Evolutionary conservation across 2,113 vertebrate species (phyloP).

Genomic region (Clinocottus analis): DNA sequence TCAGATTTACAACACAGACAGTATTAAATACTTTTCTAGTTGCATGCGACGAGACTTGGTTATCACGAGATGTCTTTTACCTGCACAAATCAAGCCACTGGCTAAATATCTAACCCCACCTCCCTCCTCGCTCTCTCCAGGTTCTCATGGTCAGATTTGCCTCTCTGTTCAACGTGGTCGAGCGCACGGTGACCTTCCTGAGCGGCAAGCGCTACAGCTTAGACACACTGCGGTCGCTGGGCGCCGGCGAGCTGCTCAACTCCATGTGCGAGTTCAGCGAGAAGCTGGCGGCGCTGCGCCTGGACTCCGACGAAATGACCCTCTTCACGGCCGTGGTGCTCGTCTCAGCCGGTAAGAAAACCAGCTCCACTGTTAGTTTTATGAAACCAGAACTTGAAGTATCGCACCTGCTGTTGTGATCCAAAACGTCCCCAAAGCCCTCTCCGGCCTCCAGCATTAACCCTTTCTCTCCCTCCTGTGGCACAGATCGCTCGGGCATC

Average conservation of each 20-base stretch:
- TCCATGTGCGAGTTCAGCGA: conserved; percentile 99
- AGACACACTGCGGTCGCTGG: conserved; percentile 90
- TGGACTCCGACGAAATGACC: conserved; percentile 94
- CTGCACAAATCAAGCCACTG: background rate
- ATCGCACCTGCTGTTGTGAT: no score
- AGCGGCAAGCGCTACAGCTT: conserved; percentile 94
- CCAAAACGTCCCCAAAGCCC: background rate
- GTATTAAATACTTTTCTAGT: background rate
- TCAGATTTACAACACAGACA: no score
- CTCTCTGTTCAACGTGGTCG: conserved; percentile 92
- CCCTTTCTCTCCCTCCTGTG: background rate
- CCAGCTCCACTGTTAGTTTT: background rate
- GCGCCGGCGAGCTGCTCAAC: conserved; percentile 94
- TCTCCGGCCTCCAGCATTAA: background rate
- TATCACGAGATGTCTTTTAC: background rate
- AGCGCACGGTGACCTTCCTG: conserved; percentile 94
- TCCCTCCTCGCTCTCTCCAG: conserved; percentile 69
- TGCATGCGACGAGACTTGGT: background rate
- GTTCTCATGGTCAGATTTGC: conserved; percentile 98
- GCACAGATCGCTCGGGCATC: conserved; percentile 94
- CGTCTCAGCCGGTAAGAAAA: conserved; percentile 93
- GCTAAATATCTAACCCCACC: background rate
- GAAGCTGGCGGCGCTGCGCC: conserved; percentile 92
- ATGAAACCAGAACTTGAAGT: no score
- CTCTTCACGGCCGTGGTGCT: conserved; percentile 97